Evolutionary conservation across 2,888 invertebrate genomes (phyloP), one percentile per base, ranked within the genome.

Genomic region (Epinotia brunnichana): DNA sequence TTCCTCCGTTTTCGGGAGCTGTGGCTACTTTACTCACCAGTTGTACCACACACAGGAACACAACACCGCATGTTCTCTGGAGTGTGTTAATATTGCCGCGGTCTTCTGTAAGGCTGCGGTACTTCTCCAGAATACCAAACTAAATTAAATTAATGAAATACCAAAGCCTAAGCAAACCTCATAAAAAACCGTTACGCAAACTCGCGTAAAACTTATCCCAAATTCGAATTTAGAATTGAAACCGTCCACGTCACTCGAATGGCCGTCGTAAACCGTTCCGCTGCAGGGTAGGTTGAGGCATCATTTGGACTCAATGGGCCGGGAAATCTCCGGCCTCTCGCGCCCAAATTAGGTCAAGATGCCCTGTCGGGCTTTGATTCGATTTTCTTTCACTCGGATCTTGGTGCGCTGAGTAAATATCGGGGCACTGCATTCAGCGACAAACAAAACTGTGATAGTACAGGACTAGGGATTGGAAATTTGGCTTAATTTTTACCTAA

Each of bases 331-430:
- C 80, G 80, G 80, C 82, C 81, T 79, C 78, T 77, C 80, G 78
- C 80, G 75, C 78, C 78, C 80, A 82, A 89, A 88, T 88, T 87
- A 85, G 88, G 88, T 88, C 88, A 88, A 88, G 86, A 85, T 80
- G 83, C 77, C 82, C 78, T 78, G 83, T 80, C 83, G 80, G 82
- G 82, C 78, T 82, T 83, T 81, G 77, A 83, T 85, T 83, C 76
- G 79, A 85, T 83, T 83, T 81, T 82, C 78, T 73, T 71, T 73
- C 61, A 69, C 61, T 72, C 62, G 54, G 17, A 61, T 68, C 56
- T 41, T 35, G 13, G 39, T 48, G n/a, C 10, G 54, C 62, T 62
- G 48, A 48, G 62, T 62, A 48, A 64, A 64, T 64, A 64, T 54
- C 29, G 39, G 39, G 21, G 60, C 35, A 35, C n/a, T 48, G 48